Evolutionary conservation across 2,888 invertebrate genomes (phyloP).

Genomic region (Lottia gigantea): DNA sequence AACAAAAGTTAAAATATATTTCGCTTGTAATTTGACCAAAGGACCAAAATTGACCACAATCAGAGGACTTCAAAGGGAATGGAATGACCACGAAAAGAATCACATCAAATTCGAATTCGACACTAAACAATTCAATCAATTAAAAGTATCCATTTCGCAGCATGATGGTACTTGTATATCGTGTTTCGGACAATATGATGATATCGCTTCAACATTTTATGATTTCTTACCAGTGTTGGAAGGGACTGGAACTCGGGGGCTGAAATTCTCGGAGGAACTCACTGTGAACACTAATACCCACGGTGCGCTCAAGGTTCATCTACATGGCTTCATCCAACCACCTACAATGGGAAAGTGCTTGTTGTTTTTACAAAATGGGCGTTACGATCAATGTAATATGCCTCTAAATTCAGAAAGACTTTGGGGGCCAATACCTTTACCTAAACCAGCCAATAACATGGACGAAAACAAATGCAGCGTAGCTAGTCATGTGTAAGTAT

Average conservation of each 20-base stretch:
- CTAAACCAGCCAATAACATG: conserved; percentile 52
- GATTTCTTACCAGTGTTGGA: conserved; percentile 5
- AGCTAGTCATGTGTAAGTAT: conserved; percentile 61
- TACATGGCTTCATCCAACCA: conserved; percentile 48
- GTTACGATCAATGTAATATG: conserved; percentile 64
- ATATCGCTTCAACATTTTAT: background rate
- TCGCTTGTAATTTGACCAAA: conserved; percentile 24
- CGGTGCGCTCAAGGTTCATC: conserved; percentile 27
- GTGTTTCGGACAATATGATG: conserved; percentile 46
- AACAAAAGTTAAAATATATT: conserved; percentile 31
- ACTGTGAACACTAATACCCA: background rate
- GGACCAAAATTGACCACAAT: conserved; percentile 32
- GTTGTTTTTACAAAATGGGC: conserved; percentile 44
- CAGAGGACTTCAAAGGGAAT: conserved; percentile 38
- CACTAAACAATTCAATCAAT: conserved; percentile 64
- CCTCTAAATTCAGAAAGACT: conserved; percentile 63
- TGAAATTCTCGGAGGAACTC: background rate
- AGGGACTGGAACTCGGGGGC: background rate
- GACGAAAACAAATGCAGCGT: conserved; percentile 60
- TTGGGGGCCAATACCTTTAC: conserved; percentile 66
- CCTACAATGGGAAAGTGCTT: conserved; percentile 51
- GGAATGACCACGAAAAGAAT: conserved; percentile 56
- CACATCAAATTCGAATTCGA: conserved; percentile 62
- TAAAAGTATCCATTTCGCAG: conserved; percentile 56
- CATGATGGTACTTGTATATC: conserved; percentile 59